Conservation (phyloP, 2,797 vertebrate genomes). For the Catostomus latipinnis region DNA sequence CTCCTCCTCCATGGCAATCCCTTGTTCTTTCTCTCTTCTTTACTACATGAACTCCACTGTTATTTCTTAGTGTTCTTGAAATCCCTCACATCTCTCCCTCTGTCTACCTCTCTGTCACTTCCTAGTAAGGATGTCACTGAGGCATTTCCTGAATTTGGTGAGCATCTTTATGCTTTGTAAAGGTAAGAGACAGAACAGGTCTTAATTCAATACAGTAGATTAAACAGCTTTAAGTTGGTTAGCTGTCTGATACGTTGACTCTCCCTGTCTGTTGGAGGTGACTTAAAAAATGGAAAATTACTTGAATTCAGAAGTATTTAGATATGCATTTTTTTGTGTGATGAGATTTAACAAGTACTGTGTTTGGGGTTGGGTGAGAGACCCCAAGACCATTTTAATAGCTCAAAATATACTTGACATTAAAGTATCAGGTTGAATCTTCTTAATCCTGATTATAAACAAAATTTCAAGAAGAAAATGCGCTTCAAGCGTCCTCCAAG, state of each 20-base stretch:
- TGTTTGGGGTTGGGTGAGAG: no score
- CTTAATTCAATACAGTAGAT: background rate
- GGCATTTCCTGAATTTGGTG: constrained; percentile 64
- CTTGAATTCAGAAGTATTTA: background rate
- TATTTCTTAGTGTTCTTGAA: constrained; percentile 32
- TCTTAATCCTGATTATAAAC: no score
- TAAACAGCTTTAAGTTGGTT: background rate
- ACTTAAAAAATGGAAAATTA: background rate
- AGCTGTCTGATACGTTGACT: background rate
- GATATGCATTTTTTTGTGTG: no score
- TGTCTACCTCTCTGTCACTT: constrained; percentile 5
- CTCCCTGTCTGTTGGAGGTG: background rate
- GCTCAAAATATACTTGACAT: no score
- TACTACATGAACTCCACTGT: constrained; percentile 14
- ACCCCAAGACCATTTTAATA: no score
- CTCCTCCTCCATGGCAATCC: constrained; percentile 24
- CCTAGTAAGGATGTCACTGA: constrained; percentile 64
- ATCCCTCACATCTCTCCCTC: background rate
- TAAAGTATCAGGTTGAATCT: no score
- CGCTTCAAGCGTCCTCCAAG: no score
- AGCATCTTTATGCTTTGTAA: constrained; percentile 68
- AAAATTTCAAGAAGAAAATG: no score
- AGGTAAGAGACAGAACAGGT: constrained; percentile 68
- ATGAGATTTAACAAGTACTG: no score
- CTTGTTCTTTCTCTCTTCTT: constrained; percentile 19